A percentile compares a stretch with the other conserved stretches of the same genome.
Conservation (phyloP, 2,113 vertebrate genomes). For the Malaclemys terrapin region DNA sequence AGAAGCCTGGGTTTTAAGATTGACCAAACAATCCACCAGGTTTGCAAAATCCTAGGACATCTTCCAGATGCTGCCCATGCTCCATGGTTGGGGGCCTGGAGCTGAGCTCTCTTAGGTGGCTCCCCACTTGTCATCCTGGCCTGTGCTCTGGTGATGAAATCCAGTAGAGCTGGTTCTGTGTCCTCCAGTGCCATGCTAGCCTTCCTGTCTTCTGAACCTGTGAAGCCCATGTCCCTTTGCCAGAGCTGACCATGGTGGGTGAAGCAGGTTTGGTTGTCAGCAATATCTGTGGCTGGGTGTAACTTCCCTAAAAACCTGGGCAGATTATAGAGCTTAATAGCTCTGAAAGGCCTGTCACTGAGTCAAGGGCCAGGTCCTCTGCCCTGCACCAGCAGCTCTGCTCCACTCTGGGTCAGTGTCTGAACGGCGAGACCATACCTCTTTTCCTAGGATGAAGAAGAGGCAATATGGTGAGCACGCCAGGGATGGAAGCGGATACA, state of each 20-base stretch:
- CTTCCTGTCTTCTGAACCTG: not conserved
- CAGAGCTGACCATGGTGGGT: not conserved
- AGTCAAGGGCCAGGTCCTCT: not conserved
- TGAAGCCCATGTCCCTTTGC: not conserved
- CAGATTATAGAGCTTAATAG: not conserved
- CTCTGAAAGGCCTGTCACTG: not conserved
- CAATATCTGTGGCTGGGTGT: not conserved
- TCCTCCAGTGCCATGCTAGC: not conserved
- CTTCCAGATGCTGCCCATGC: not conserved
- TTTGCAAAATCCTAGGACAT: not conserved
- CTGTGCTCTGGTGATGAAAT: not conserved
- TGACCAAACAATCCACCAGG: not conserved
- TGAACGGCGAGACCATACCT: not conserved
- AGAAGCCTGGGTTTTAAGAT: not conserved
- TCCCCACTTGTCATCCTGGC: not conserved
- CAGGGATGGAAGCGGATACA: not conserved
- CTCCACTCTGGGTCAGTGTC: not conserved
- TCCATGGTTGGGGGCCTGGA: not conserved
- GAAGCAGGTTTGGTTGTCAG: not conserved
- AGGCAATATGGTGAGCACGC: not conserved
- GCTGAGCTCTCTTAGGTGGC: not conserved
- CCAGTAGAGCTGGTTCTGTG: not conserved
- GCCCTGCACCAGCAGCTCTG: not conserved
- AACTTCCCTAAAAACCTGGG: not conserved
- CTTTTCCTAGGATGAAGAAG: not conserved